phyloP scores from a whole-genome alignment of 1,140 invertebrate genomes.

The Argopecten irradians region DNA sequence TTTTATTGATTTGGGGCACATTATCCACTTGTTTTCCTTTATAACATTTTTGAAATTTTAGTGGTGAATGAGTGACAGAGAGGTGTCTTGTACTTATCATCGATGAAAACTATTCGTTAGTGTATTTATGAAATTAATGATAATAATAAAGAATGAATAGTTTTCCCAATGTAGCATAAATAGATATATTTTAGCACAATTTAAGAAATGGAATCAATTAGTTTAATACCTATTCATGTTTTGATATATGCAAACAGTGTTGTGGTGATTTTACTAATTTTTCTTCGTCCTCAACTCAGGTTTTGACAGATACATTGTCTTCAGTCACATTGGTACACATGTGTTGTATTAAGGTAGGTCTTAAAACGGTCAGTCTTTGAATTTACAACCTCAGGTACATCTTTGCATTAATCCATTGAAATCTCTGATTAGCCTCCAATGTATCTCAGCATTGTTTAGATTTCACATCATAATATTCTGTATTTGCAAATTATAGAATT shows the following conservation, averaged over 20 bases:
- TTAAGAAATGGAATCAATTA: not conserved
- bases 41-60: too few species aligned
- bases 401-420: not conserved
- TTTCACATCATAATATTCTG: slow-evolving; percentile 12
- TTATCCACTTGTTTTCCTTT: too few species aligned
- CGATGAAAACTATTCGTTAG: too few species aligned
- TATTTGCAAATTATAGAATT: too few species aligned
- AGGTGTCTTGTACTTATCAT: too few species aligned
- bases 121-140: too few species aligned
- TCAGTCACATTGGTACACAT: not conserved
- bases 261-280: not conserved
- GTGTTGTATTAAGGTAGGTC: not conserved
- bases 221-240: not conserved
- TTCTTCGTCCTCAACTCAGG: not conserved
- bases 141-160: too few species aligned
- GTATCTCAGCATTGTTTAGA: not conserved
- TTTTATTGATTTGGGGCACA: too few species aligned
- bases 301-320: not conserved
- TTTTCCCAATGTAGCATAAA: not conserved
- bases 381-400: not conserved
- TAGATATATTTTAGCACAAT: not conserved
- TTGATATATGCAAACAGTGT: not conserved
- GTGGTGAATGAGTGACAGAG: too few species aligned
- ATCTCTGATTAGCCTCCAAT: not conserved
- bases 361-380: not conserved